Base-by-base conservation (phyloP, 2,113 vertebrate species). In the Oncorhynchus mykiss region DNA sequence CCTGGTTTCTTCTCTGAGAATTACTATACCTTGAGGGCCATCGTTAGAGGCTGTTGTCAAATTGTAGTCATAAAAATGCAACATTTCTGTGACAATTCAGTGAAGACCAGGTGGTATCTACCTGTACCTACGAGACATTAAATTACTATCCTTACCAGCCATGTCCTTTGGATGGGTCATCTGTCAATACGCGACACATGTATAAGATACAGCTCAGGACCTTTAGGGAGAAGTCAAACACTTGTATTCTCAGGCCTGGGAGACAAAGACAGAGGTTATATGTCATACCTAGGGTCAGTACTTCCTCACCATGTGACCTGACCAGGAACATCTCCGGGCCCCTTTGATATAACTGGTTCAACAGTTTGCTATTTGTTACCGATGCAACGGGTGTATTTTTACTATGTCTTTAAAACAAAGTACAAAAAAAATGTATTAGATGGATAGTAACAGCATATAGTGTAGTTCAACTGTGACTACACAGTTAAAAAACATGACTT, bases 221-320 rank as follows among this genome's bases (percentile, higher is more conserved):
- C 84, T 95, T 94, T 73, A 96, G 94, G 69, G 94, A 96, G 88
- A 96, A 94, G 90, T 95, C 94, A 91, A 95, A 95, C 78, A 96
- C 91, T n/a, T 94, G 91, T 83, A 96, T 94, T 86, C 94, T 91
- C 79, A 95, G 90, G 90, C 95, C 95, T 95, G 75, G 88, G 90
- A 85, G 67, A 70, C 31, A 34, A 80, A 89, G n/a, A 69, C 51
- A 45, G 16, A 11, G 29, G 54, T 60, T 14, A 22, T 71, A 45
- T 45, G 8, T 11, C 39, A 45, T 12, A 45, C 39, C 2, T 45
- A 45, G 9, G 39, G 39, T 54, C 12, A 54, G 12, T 16, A 54
- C 12, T 54, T 18, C 51, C 51, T 54, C 12, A 54, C 16, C 51
- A 54, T 54, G 51, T 54, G 51, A 54, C 51, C 51, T 54, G 51